Percentiles rank a stretch among this genome's conserved stretches.
Evolutionary conservation across 2,797 vertebrate species (phyloP).

Genomic region (Anguilla megastoma): DNA sequence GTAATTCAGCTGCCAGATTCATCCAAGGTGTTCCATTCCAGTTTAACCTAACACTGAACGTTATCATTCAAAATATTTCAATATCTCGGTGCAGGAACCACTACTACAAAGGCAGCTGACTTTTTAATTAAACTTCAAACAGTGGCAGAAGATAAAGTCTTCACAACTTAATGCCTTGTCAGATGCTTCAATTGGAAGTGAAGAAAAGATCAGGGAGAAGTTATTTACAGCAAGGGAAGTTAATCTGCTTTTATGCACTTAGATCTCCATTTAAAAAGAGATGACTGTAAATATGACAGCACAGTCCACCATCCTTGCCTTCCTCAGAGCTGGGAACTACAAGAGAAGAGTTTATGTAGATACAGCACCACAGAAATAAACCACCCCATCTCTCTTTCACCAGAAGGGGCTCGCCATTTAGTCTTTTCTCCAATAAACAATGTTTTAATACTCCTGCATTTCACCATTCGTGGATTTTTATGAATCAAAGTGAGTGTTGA

Average conservation of each 20-base stretch:
- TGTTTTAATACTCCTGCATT: neutral
- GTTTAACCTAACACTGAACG: slow-evolving; percentile 16
- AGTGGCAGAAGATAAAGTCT: slow-evolving; percentile 62
- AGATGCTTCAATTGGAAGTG: slow-evolving; percentile 53
- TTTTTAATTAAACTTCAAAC: slow-evolving; percentile 67
- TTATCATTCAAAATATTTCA: slow-evolving; percentile 3
- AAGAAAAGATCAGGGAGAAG: slow-evolving; percentile 49
- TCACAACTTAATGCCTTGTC: slow-evolving; percentile 61
- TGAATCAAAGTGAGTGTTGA: neutral
- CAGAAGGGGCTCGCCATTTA: neutral
- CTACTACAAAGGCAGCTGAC: neutral
- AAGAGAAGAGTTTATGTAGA: neutral
- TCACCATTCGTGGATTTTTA: neutral
- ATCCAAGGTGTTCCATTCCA: neutral
- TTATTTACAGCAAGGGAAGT: slow-evolving; percentile 65
- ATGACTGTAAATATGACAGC: slow-evolving; percentile 13
- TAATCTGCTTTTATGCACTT: slow-evolving; percentile 63
- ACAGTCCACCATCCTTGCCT: neutral
- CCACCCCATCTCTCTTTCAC: neutral
- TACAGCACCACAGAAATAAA: neutral
- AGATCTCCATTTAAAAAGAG: slow-evolving; percentile 49
- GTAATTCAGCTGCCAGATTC: slow-evolving; percentile 3
- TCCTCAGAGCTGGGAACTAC: neutral
- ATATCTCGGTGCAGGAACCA: neutral
- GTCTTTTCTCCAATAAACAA: neutral